Base-by-base conservation (phyloP, 2,113 vertebrate genomes). In the Stigmatopora argus region DNA sequence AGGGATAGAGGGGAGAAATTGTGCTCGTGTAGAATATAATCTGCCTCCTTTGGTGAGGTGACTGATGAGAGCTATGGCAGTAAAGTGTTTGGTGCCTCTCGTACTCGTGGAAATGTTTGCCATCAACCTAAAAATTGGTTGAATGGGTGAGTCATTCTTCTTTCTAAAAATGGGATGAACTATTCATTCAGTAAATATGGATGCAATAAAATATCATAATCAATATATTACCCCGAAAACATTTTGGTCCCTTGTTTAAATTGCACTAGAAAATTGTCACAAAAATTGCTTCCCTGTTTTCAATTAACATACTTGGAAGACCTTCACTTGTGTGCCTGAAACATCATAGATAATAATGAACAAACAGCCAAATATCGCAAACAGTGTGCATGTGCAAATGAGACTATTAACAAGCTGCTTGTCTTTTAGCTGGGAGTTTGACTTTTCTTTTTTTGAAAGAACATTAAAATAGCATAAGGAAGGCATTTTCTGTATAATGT, bases 231-330 rank as follows among this genome's bases (percentile, higher is more conserved):
- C 69, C 2, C 60, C 62, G 64, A 66, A 79, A 73, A 77, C 26
- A 72, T 74, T 82, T 83, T 83, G 78, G 80, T 83, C 80, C 72
- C 65, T 72, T 67, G 69, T 70, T 73, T 78, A 75, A 78, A 83
- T 73, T 66, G 58, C 71, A 51, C 71, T 85, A 82, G 64, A 87
- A 83, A 86, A 78, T 71, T 62, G 78, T 83, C 68, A 78, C 78
- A 77, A 69, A 8, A 31, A 14, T 56, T 72, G 62, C 74, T 58
- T 55, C 67, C 78, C 67, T n/a, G 34, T 64, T 52, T 62, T 69
- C 17, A 72, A 78, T 35, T 41, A 69, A 78, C 67, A 78, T 71
- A 60, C 74, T 41, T 87, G 89, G 87, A 90, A 90, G 89, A 90
- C 90, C 79, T 64, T 76, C 71, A 72, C 72, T 78, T 73, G 71